Evolutionary conservation across 2,888 invertebrate genomes (phyloP).

Genomic region (Cristatella mucedo): DNA sequence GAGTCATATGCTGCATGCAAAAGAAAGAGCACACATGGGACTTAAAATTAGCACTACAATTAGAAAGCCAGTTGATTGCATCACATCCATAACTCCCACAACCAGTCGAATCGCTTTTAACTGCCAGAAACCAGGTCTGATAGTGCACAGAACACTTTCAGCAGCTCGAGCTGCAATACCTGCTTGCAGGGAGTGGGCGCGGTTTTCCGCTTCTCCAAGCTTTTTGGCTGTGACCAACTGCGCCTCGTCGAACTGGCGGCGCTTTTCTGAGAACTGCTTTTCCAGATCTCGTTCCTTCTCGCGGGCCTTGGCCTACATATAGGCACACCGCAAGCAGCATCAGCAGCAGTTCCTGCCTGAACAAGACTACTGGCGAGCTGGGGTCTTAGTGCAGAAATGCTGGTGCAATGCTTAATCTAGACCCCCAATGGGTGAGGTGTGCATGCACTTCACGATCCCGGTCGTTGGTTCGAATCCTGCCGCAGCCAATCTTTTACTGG

Average conservation of each 20-base stretch:
- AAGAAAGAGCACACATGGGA: background rate
- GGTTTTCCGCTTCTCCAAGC: slow-evolving; percentile 39
- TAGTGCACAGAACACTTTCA: too few species aligned
- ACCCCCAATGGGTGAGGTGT: too few species aligned
- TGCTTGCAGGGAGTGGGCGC: slow-evolving; percentile 32
- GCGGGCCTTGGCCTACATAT: slow-evolving; percentile 32
- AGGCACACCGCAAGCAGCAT: too few species aligned
- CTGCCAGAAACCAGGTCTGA: too few species aligned
- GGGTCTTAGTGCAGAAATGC: too few species aligned
- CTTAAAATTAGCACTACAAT: background rate
- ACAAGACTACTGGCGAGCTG: too few species aligned
- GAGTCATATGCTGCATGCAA: slow-evolving; percentile 34
- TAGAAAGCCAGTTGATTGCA: background rate
- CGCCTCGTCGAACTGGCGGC: slow-evolving; percentile 35
- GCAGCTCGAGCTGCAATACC: slow-evolving; percentile 2
- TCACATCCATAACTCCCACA: background rate
- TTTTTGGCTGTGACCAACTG: slow-evolving; percentile 35
- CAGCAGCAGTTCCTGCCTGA: too few species aligned
- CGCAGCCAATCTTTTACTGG: too few species aligned
- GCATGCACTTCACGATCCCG: too few species aligned
- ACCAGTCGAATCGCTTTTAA: too few species aligned
- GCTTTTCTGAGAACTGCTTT: slow-evolving; percentile 35
- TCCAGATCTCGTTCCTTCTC: slow-evolving; percentile 35
- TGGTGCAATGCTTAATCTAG: too few species aligned
- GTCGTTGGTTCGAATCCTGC: too few species aligned